Base-by-base conservation (phyloP, 1,140 invertebrate species). In the Papilio dardanus region DNA sequence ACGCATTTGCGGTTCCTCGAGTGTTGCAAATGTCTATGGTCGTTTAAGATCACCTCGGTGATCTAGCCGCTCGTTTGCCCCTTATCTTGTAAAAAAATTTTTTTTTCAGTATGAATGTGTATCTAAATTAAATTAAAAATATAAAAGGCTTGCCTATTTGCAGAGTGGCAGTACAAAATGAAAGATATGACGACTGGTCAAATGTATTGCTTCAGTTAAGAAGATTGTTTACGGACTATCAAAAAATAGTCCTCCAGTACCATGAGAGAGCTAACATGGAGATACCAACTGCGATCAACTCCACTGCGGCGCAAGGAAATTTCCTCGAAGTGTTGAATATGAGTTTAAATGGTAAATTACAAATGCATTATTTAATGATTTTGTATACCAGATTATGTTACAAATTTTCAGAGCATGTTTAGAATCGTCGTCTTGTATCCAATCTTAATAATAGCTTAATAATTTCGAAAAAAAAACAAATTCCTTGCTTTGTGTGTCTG, bases 291-390 rank as follows among this genome's bases (percentile, higher is more conserved):
- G 98, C 97, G 19, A 96, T 95, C 6, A 99, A 99, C 92, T 99
- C 98, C 0, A 98, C 97, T 14, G 98, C 99, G 14, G 96, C 97
- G 0, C 97, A 99, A 92, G 99, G 99, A 62, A 99, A 99, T 91
- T 99, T 99, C 93, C 94, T 99, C 19, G 99, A 99, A 96, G 99
- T 99, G 3, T 94, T 99, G 0, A 99, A 99, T 90, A 99, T 99
- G 96, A 99, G 98, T 71, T 94, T 99, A 65, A 99, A 99, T 95
- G 98, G 97, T 97, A 95, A 79, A 67, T 24, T 71, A n/a, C n/a
- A n/a, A n/a, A n/a, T n/a, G n/a, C n/a, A n/a, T 21, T 46, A 68
- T 28, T 71, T 37, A n/a, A n/a, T n/a, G n/a, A n/a, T n/a, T n/a
- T n/a, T n/a, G n/a, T n/a, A n/a, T n/a, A n/a, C 50, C 2, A 14